phyloP scores from a whole-genome alignment of 2,113 vertebrate genomes.

The Pelobates fuscus region DNA sequence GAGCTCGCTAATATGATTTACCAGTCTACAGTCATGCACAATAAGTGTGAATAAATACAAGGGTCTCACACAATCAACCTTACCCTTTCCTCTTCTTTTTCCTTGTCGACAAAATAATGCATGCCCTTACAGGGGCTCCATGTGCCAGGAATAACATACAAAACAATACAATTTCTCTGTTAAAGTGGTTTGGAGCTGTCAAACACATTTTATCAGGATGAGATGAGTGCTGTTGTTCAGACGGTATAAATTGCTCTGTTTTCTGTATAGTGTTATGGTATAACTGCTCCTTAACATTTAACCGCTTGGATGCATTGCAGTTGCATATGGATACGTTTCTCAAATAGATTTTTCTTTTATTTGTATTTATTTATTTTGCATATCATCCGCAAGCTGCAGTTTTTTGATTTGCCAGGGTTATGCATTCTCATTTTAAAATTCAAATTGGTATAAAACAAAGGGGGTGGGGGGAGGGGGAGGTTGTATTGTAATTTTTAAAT shows the following conservation, averaged over 20 bases:
- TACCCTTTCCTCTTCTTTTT: slow-evolving; percentile 76
- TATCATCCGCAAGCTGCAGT: too few species aligned
- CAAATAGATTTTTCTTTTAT: too few species aligned
- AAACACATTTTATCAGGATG: slow-evolving; percentile 35
- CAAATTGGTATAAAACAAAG: too few species aligned
- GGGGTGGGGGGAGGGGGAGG: too few species aligned
- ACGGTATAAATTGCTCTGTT: slow-evolving; percentile 30
- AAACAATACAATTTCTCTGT: slow-evolving; percentile 63
- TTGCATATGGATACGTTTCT: background rate
- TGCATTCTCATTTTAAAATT: too few species aligned
- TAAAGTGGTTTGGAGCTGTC: slow-evolving; percentile 63
- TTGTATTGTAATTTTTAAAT: too few species aligned
- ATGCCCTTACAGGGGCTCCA: slow-evolving; percentile 79
- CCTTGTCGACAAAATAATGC: slow-evolving; percentile 77
- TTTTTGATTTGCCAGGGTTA: too few species aligned
- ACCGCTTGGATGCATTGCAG: background rate
- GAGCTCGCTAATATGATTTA: slow-evolving; percentile 84
- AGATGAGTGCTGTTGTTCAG: slow-evolving; percentile 33
- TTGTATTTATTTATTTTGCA: too few species aligned
- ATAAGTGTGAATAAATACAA: slow-evolving; percentile 84
- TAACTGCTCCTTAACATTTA: slow-evolving; percentile 42
- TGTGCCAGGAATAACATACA: slow-evolving; percentile 67
- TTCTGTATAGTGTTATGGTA: slow-evolving; percentile 26
- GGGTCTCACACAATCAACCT: slow-evolving; percentile 86
- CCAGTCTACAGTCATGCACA: slow-evolving; percentile 92